phyloP scores from a whole-genome alignment of 2,113 vertebrate genomes.

The Leucoraja erinaceus region DNA sequence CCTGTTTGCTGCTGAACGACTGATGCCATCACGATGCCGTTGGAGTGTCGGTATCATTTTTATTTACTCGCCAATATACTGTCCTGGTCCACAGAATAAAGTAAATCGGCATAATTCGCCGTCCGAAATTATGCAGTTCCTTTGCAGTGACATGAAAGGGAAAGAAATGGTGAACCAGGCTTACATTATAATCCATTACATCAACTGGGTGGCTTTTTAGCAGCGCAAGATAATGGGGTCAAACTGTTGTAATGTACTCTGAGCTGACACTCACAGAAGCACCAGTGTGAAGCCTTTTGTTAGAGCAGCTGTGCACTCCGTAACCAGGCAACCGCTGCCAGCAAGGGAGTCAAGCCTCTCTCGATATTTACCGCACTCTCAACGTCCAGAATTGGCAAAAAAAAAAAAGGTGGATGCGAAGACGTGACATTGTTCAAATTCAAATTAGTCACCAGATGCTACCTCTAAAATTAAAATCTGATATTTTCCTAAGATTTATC shows the following conservation, averaged over 20 bases:
- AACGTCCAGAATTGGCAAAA: slow-evolving; percentile 3
- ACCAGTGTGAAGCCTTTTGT: slow-evolving; percentile 34
- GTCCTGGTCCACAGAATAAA: background rate
- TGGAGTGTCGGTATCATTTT: background rate
- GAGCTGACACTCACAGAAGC: background rate
- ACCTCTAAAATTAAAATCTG: background rate
- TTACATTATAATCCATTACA: slow-evolving; percentile 23
- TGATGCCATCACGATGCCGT: background rate
- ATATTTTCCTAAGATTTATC: background rate
- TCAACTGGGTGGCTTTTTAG: slow-evolving; percentile 19
- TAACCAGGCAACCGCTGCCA: slow-evolving; percentile 21
- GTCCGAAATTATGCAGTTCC: slow-evolving; percentile 11
- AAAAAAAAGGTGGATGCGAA: background rate
- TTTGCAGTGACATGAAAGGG: background rate
- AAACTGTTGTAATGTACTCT: slow-evolving; percentile 24
- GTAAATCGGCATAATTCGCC: background rate
- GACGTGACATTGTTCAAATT: background rate
- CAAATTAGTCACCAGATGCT: background rate
- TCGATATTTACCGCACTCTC: slow-evolving; percentile 7
- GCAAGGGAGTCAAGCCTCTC: background rate
- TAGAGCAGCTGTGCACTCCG: slow-evolving; percentile 18
- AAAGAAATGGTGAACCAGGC: slow-evolving; percentile 23
- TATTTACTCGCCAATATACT: background rate
- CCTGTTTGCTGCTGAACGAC: background rate
- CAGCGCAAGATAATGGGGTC: slow-evolving; percentile 32